These are phyloP conservation scores for Octodonta nipae DNA, from an alignment of 2,888 invertebrate genomes.

Conservation along the genomic window DNA sequence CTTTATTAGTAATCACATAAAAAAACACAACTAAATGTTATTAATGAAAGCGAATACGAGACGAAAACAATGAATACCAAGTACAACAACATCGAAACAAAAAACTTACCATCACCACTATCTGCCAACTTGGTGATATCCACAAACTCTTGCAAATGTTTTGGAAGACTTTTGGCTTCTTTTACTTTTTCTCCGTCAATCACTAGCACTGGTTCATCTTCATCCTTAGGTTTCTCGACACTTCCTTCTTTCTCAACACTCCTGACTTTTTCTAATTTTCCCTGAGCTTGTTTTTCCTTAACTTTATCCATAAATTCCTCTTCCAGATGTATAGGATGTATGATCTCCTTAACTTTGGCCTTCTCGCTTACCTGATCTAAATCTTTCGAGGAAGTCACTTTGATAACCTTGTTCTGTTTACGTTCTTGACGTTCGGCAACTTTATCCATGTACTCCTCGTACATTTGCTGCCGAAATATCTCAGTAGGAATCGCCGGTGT, in stretches of 20 bases:
- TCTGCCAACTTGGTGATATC: slow-evolving; percentile 24
- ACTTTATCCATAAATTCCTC: slow-evolving; percentile 68
- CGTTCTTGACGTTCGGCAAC: slow-evolving; percentile 66
- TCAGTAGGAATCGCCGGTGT: slow-evolving; percentile 47
- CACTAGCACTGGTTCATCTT: slow-evolving; percentile 38
- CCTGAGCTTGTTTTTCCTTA: slow-evolving; percentile 52
- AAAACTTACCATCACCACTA: slow-evolving; percentile 39
- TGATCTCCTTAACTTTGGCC: slow-evolving; percentile 22
- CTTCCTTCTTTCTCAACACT: slow-evolving; percentile 18
- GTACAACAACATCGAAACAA: slow-evolving; percentile 3
- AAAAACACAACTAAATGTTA: too few relatives aligned
- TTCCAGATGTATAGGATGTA: slow-evolving; percentile 46
- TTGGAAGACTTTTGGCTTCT: slow-evolving; percentile 54
- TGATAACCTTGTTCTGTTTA: slow-evolving; percentile 65
- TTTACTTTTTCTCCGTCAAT: slow-evolving; percentile 52
- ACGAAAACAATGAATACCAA: neutral
- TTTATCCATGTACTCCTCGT: slow-evolving; percentile 67
- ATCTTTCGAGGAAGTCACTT: slow-evolving; percentile 46
- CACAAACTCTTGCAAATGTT: slow-evolving; percentile 68
- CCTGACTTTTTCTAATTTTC: slow-evolving; percentile 17
- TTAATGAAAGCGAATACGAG: too few relatives aligned
- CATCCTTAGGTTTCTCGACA: slow-evolving; percentile 8
- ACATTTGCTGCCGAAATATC: slow-evolving; percentile 66
- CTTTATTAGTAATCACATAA: too few relatives aligned
- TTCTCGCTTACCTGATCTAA: slow-evolving; percentile 11